Base-by-base conservation (phyloP, 2,113 vertebrate genomes). In the Sarotherodon lohbergeri region DNA sequence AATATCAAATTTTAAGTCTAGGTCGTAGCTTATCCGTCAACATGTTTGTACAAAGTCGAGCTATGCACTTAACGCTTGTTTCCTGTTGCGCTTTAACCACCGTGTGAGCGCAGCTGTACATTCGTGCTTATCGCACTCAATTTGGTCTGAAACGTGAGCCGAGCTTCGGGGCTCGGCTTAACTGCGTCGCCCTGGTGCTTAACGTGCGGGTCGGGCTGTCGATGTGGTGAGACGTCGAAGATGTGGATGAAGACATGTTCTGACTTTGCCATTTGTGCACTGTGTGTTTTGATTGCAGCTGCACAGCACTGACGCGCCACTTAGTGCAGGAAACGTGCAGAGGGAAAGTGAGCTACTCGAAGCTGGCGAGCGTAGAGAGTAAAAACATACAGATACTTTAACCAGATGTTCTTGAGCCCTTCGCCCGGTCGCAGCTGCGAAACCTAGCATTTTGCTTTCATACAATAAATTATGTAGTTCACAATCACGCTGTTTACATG, bases 81-180 rank as follows among this genome's bases (percentile, higher is more conserved):
- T 91, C 89, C 82, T 84, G 84, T 71, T 84, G 73, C 57, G 66
- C 80, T 83, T 32, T 36, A 39, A 11, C 68, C 13, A 36, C 59
- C 12, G 9, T 73, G 63, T 4, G 76, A 85, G 89, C 76, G 83
- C 91, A 92, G 90, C 90, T 91, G 87, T 89, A 86, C 87, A 73
- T 89, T 89, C 71, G 82, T 84, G 73, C 86, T 9, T 66, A 88
- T 91, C 83, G 29, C 91, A 90, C 82, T 90, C 57, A 80, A 81
- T 92, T 88, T 87, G 86, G 48, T 57, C 7, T 22, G 85, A 80
- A 91, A 90, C 71, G 5, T 36, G 90, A 94, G 84, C 83, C 83
- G 59, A 17, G 81, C 82, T 57, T 48, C 66, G 79, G 85, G 46
- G 59, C 81, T 9, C 9, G 13, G 71, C 71, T 89, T 89, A 88